A percentile compares a stretch with the other conserved stretches of the same genome.
Conservation (phyloP, 2,888 invertebrate species). For the Trichopria drosophilae region DNA sequence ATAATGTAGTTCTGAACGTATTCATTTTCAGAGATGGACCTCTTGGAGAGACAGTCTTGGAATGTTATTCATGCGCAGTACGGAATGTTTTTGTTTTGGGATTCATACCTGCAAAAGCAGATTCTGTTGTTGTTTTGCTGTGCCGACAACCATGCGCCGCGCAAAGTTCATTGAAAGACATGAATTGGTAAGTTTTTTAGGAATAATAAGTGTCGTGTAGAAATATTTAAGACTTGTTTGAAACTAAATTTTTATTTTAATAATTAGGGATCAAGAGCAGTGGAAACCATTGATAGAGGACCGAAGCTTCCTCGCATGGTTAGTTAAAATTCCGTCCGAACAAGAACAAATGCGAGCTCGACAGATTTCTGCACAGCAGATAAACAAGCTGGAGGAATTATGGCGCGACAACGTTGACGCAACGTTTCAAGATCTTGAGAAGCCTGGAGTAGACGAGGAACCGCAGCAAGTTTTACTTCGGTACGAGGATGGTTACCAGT, state of each 20-base stretch:
- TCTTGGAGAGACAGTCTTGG: slow-evolving; percentile 94
- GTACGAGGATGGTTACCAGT: slow-evolving; percentile 99
- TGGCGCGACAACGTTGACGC: slow-evolving; percentile 99
- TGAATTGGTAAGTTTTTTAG: slow-evolving; percentile 77
- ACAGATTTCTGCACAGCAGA: slow-evolving; percentile 96
- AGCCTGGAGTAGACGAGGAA: slow-evolving; percentile 97
- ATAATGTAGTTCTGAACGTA: slow-evolving; percentile 7
- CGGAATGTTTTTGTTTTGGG: slow-evolving; percentile 98
- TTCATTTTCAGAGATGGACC: slow-evolving; percentile 78
- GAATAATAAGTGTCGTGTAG: not conserved
- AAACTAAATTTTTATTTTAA: slow-evolving; percentile 4
- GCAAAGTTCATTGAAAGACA: slow-evolving; percentile 94
- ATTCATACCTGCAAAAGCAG: slow-evolving; percentile 98
- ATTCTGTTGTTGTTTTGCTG: slow-evolving; percentile 94
- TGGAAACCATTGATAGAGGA: slow-evolving; percentile 98
- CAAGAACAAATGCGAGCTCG: slow-evolving; percentile 94
- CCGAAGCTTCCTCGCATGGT: slow-evolving; percentile 93
- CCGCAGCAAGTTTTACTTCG: slow-evolving; percentile 79
- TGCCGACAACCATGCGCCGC: slow-evolving; percentile 99
- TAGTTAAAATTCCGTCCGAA: slow-evolving; percentile 96
- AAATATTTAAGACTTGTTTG: too few species aligned
- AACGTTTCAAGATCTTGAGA: slow-evolving; percentile 96
- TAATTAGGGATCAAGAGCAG: slow-evolving; percentile 84
- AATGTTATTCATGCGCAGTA: slow-evolving; percentile 98
- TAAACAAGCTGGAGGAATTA: slow-evolving; percentile 95